Evolutionary conservation across 2,113 vertebrate species (phyloP).

Genomic region (Cairina moschata): DNA sequence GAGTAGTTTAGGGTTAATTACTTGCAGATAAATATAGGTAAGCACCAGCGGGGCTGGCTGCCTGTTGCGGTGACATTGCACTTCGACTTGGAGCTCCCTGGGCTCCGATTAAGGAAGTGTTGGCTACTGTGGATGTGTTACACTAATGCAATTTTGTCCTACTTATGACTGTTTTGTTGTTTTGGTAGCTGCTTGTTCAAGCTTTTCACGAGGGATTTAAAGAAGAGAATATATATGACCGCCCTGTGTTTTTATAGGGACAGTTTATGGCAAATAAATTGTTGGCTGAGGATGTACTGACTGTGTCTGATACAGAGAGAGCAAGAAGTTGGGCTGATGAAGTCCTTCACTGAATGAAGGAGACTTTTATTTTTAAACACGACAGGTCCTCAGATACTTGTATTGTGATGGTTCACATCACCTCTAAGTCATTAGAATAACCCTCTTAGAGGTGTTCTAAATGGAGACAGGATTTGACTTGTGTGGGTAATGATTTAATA

Average conservation of each 20-base stretch:
- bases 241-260: background rate
- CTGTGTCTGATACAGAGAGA: background rate
- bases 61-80: constrained; percentile 6
- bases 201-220: background rate
- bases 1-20: constrained; percentile 26
- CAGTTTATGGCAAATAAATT: background rate
- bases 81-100: background rate
- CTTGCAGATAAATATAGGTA: background rate
- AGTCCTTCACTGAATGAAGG: background rate
- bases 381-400: background rate
- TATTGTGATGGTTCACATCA: constrained; percentile 16
- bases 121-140: background rate
- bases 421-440: constrained; percentile 59
- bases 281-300: background rate
- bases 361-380: constrained; percentile 32
- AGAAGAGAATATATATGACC: background rate
- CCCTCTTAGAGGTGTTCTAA: constrained; percentile 59
- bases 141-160: background rate
- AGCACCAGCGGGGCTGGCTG: background rate
- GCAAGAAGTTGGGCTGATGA: background rate
- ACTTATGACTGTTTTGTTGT: background rate
- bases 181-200: background rate
- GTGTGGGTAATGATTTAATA: constrained; percentile 32
- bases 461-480: constrained; percentile 54
- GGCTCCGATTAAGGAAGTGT: background rate